A percentile compares a stretch with the other conserved stretches of the same genome.
Conservation (phyloP, 2,888 invertebrate species). For the Philonicus albiceps region DNA sequence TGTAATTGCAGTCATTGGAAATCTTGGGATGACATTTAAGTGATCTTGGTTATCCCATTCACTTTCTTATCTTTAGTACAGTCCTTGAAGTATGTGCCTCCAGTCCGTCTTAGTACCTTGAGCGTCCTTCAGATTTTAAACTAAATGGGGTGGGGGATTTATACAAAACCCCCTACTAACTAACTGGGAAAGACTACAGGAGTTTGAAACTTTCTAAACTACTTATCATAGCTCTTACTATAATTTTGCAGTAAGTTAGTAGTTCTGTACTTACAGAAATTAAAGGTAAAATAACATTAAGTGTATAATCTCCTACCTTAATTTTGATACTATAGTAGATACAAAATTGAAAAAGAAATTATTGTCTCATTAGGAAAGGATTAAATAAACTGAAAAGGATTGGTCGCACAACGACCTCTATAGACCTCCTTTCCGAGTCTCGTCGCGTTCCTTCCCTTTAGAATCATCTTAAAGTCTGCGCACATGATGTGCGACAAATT, state of each 20-base stretch:
- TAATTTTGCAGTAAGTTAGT: too few relatives aligned
- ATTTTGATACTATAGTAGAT: background rate
- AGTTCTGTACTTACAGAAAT: too few relatives aligned
- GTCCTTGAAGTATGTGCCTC: background rate
- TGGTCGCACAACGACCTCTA: background rate
- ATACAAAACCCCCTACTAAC: too few relatives aligned
- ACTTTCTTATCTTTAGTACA: background rate
- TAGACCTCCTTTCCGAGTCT: background rate
- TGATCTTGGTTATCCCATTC: background rate
- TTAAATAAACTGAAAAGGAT: constrained; percentile 24
- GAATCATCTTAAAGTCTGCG: background rate
- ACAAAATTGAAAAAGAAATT: background rate
- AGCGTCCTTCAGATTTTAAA: background rate
- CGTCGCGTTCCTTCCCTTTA: background rate
- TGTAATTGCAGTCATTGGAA: background rate
- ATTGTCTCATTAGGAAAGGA: constrained; percentile 8
- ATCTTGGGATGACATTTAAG: constrained; percentile 1
- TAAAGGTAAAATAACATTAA: too few relatives aligned
- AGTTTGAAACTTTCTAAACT: too few relatives aligned
- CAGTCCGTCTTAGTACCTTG: too few relatives aligned
- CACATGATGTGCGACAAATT: constrained; percentile 11
- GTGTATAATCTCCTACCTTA: too few relatives aligned
- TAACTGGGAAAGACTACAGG: too few relatives aligned
- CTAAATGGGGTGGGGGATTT: too few relatives aligned
- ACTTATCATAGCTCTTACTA: too few relatives aligned